Evolutionary conservation across 2,888 invertebrate species (phyloP).

Genomic region (Stomorhina lunata): DNA sequence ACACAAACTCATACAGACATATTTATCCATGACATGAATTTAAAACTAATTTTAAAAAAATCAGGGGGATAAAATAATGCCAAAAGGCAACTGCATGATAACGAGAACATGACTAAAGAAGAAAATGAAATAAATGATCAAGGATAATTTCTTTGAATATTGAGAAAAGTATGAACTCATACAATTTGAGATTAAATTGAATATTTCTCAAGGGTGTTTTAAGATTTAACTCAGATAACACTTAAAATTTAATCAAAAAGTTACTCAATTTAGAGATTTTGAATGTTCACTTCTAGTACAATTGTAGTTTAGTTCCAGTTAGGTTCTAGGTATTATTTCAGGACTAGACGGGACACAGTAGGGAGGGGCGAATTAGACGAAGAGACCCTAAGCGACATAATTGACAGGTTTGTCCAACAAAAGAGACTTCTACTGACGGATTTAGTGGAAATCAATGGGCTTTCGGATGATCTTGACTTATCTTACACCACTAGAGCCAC

Average conservation of each 20-base stretch:
- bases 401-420: no score
- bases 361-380: no score
- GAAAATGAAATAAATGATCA: slow-evolving; percentile 7
- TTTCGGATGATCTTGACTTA: no score
- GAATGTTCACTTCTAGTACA: not conserved
- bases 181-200: no score
- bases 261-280: not conserved
- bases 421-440: no score
- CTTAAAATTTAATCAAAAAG: not conserved
- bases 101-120: not conserved
- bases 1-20: not conserved
- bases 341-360: no score
- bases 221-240: not conserved
- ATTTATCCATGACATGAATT: not conserved
- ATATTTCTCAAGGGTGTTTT: not conserved
- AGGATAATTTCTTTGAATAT: slow-evolving; percentile 37
- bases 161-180: no score
- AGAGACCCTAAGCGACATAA: no score
- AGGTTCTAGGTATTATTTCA: not conserved
- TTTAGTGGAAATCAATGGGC: no score
- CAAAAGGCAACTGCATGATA: not conserved
- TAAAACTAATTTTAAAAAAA: slow-evolving; percentile 14
- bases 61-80: not conserved
- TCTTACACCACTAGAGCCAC: no score
- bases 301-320: not conserved